phyloP scores from a whole-genome alignment of 2,888 invertebrate genomes.

The Apodemia zela region DNA sequence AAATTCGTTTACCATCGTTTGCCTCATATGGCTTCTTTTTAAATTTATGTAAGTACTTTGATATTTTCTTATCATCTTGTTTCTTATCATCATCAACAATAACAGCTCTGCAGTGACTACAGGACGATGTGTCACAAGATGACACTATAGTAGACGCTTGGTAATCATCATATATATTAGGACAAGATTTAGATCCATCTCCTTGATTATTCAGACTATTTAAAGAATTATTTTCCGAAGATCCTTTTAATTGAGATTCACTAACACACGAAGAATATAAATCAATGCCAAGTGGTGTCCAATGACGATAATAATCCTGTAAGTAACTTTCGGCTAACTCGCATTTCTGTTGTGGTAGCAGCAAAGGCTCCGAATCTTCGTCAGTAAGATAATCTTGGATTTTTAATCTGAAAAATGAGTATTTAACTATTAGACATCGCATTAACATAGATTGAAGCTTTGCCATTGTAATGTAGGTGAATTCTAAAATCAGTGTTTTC shows the following conservation, averaged over 20 bases:
- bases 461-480: no score
- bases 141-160: conserved; percentile 42
- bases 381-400: conserved; percentile 45
- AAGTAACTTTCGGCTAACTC: conserved; percentile 58
- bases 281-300: conserved; percentile 49
- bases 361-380: conserved; percentile 43
- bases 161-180: conserved; percentile 53
- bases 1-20: conserved; percentile 36
- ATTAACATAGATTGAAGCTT: no score
- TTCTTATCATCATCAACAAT: conserved; percentile 32
- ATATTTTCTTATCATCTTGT: conserved; percentile 26
- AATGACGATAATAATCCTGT: conserved; percentile 55
- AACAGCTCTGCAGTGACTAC: conserved; percentile 35
- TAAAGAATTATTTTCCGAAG: conserved; percentile 42
- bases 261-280: conserved; percentile 50
- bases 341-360: conserved; percentile 41
- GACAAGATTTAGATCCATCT: conserved; percentile 50
- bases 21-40: conserved; percentile 30
- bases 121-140: conserved; percentile 43
- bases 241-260: conserved; percentile 45
- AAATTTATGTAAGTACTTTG: conserved; percentile 39
- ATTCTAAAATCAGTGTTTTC: no score
- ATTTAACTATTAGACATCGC: no score
- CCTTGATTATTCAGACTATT: conserved; percentile 41
- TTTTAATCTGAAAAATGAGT: conserved; percentile 43